A percentile compares a stretch with the other conserved stretches of the same genome.
phyloP scores from a whole-genome alignment of 2,888 invertebrate genomes.

The Dolomedes plantarius region DNA sequence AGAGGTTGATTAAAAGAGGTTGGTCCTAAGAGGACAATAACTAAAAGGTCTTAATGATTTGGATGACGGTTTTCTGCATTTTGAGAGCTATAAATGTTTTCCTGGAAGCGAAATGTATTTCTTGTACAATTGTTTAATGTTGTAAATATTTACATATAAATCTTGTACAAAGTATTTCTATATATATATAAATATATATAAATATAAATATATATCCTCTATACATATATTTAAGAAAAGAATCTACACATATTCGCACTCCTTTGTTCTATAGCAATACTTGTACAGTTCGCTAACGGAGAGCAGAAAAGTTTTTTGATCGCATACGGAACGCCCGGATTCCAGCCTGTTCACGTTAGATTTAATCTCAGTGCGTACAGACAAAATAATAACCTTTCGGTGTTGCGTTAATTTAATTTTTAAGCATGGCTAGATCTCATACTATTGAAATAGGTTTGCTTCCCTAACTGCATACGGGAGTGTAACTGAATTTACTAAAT shows the following conservation, averaged over 20 bases:
- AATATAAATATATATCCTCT: constrained; percentile 8
- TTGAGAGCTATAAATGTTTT: constrained; percentile 64
- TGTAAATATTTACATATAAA: constrained; percentile 51
- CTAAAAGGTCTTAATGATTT: not conserved
- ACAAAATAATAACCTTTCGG: not conserved
- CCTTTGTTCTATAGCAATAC: constrained; percentile 21
- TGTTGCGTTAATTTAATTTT: not conserved
- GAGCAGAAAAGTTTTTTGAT: not conserved
- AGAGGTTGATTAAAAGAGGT: too few relatives aligned
- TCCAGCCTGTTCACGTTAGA: not conserved
- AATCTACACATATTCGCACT: constrained; percentile 1
- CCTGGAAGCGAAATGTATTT: constrained; percentile 30
- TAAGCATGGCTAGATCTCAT: not conserved
- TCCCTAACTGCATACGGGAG: not conserved
- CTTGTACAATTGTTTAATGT: constrained; percentile 40
- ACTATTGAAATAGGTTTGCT: too few relatives aligned
- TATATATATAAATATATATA: constrained; percentile 45
- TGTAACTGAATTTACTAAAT: too few relatives aligned
- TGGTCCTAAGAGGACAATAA: too few relatives aligned
- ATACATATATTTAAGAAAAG: constrained; percentile 7
- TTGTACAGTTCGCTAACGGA: constrained; percentile 11
- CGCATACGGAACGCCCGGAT: not conserved
- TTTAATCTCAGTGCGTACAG: not conserved
- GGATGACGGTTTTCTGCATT: constrained; percentile 5
- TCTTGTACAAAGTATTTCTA: constrained; percentile 59